A percentile compares a stretch with the other conserved stretches of the same genome.
Evolutionary conservation across 2,888 invertebrate species (phyloP).

Genomic region (Lasioglossum oenotherae): DNA sequence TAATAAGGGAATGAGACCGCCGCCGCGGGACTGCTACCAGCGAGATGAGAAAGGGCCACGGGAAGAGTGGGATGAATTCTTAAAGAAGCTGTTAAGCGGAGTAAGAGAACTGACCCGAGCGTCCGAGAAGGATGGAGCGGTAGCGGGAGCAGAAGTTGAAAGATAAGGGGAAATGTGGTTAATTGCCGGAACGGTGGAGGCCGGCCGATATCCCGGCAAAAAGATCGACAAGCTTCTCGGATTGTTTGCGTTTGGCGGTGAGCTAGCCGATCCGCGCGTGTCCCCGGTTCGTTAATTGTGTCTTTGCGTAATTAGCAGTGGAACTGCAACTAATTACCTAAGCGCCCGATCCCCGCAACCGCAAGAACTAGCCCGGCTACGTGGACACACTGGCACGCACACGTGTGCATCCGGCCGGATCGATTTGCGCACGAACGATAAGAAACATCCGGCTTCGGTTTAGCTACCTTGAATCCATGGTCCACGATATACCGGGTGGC

Average conservation of each 20-base stretch:
- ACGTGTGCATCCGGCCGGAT: neutral
- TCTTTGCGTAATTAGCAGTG: slow-evolving; percentile 32
- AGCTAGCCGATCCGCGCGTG: neutral
- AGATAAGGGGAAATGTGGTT: neutral
- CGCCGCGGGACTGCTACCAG: neutral
- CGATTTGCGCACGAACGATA: slow-evolving; percentile 4
- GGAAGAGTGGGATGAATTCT: slow-evolving; percentile 29
- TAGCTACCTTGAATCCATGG: neutral
- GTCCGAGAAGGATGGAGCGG: neutral
- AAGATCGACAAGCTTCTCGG: neutral
- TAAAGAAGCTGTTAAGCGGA: slow-evolving; percentile 32
- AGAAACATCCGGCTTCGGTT: slow-evolving; percentile 2
- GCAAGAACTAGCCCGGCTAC: slow-evolving; percentile 24
- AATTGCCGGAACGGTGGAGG: slow-evolving; percentile 6
- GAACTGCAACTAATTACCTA: slow-evolving; percentile 32
- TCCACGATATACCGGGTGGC: neutral
- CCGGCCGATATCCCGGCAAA: neutral
- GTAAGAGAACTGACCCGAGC: neutral
- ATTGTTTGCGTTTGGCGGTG: neutral
- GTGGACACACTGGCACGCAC: neutral
- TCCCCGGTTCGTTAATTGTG: slow-evolving; percentile 26
- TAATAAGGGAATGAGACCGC: slow-evolving; percentile 19
- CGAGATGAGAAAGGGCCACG: slow-evolving; percentile 8
- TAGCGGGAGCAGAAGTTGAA: neutral
- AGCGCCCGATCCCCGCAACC: slow-evolving; percentile 33